Percentiles rank a stretch among this genome's conserved stretches.
Conservation (phyloP, 2,113 vertebrate genomes). For the Gavialis gangeticus region DNA sequence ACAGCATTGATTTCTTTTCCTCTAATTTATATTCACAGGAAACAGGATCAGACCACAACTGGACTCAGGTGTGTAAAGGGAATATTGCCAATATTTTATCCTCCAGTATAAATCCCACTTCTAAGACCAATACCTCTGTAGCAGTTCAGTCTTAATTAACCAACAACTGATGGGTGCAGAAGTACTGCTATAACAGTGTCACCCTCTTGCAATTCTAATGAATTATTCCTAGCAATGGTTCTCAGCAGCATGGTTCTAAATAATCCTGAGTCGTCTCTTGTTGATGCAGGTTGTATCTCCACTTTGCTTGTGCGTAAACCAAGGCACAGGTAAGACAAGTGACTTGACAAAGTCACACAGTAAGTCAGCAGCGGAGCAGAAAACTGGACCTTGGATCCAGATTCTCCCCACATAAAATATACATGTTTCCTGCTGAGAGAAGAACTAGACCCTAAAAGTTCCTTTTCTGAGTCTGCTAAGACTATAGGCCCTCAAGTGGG, state of each 20-base stretch:
- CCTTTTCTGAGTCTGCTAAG: neutral
- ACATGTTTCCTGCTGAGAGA: neutral
- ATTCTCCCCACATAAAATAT: neutral
- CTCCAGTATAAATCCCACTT: neutral
- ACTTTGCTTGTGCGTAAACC: neutral
- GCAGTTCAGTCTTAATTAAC: neutral
- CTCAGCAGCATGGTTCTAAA: neutral
- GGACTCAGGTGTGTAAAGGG: too few species aligned
- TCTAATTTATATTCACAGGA: neutral
- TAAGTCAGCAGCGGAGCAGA: neutral
- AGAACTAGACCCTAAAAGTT: neutral
- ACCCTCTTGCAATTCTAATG: neutral
- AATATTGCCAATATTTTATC: neutral
- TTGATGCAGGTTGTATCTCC: neutral
- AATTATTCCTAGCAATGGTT: constrained; percentile 30
- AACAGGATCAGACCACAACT: neutral
- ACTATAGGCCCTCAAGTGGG: neutral
- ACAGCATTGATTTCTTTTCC: neutral
- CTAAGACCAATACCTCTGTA: neutral
- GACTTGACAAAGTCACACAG: neutral
- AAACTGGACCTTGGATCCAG: neutral
- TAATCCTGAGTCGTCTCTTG: neutral
- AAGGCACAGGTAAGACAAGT: neutral
- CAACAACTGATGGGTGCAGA: neutral
- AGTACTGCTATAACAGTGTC: neutral